Evolutionary conservation across 2,888 invertebrate species (phyloP).

Genomic region (Drosophila rellima): DNA sequence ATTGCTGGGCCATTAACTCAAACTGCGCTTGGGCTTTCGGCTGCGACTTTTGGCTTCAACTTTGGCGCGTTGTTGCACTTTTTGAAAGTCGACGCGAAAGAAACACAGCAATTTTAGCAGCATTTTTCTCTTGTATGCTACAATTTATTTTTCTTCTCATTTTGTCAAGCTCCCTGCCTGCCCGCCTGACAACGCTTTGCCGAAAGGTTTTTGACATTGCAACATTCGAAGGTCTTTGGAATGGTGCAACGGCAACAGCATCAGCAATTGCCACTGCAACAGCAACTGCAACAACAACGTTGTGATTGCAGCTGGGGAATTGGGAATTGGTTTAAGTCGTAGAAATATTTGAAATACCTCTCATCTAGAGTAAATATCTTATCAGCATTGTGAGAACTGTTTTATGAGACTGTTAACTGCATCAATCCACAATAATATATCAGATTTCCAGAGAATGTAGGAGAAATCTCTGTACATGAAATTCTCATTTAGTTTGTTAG

Average conservation of each 20-base stretch:
- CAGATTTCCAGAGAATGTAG: neutral
- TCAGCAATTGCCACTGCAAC: slow-evolving; percentile 9
- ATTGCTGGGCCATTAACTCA: slow-evolving; percentile 70
- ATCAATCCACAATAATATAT: neutral
- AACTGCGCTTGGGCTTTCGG: slow-evolving; percentile 47
- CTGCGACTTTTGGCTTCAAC: slow-evolving; percentile 25
- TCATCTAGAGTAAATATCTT: neutral
- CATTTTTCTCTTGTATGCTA: slow-evolving; percentile 63
- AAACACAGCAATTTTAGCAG: slow-evolving; percentile 54
- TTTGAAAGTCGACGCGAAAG: slow-evolving; percentile 53
- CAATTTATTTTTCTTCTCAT: slow-evolving; percentile 58
- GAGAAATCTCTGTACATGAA: slow-evolving; percentile 15
- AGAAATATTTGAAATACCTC: slow-evolving; percentile 18
- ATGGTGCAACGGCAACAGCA: slow-evolving; percentile 32
- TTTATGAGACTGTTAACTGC: neutral
- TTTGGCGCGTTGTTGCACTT: slow-evolving; percentile 61
- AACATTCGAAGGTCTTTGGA: slow-evolving; percentile 61
- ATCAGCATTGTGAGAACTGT: slow-evolving; percentile 4
- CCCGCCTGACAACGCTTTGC: slow-evolving; percentile 42
- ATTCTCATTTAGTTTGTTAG: slow-evolving; percentile 23
- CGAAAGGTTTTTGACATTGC: slow-evolving; percentile 70
- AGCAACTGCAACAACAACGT: slow-evolving; percentile 14
- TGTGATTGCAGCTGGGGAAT: slow-evolving; percentile 21
- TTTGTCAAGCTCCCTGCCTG: slow-evolving; percentile 57
- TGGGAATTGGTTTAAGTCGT: slow-evolving; percentile 12